Base-by-base conservation (phyloP, 2,888 invertebrate genomes). In the Tenthredo mesomela region DNA sequence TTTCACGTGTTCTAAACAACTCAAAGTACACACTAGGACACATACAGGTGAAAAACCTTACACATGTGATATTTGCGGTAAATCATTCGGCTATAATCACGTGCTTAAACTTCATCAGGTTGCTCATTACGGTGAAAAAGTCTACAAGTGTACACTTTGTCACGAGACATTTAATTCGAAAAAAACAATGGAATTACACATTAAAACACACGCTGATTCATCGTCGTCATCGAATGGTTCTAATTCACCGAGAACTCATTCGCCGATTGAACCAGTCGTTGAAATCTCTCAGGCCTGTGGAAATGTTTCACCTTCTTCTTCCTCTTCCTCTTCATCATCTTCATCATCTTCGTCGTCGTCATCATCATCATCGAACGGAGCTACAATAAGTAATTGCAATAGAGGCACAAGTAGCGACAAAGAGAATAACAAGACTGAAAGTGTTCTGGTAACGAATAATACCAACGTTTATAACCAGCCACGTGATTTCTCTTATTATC, bases 11-110 rank as follows among this genome's bases (percentile, higher is more conserved):
- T 97, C 97, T 87, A 98, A 98, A 92, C 98, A 98, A 93, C 94
- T 98, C 21, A 98, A 98, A 93, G 98, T 98, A 50, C 98, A 98
- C 93, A 97, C 97, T 43, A 95, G 98, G 61, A 98, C 98, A 0
- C 98, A 98, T 91, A 98, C 98, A 0, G 98, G 98, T 1, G 98
- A 98, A 91, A 97, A 98, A 88, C 98, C 98, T 0, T 98, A 98
- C 91, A 97, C 97, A 80, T 98, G 98, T 93, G 98, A 98, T 92
- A 98, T 98, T 88, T 98, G 98, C 91, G 96, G 97, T 86, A 97
- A 98, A 87, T 97, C 97, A 84, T 98, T 98, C 91, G 98, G 98
- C 10, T 98, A 98, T 93, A 98, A 98, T 92, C 98, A 98, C 92
- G 98, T 98, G 5, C 94, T 98, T 85, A 98, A 98, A 93, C 94